Evolutionary conservation across 2,888 invertebrate genomes (phyloP).

Genomic region (Apeira syringaria): DNA sequence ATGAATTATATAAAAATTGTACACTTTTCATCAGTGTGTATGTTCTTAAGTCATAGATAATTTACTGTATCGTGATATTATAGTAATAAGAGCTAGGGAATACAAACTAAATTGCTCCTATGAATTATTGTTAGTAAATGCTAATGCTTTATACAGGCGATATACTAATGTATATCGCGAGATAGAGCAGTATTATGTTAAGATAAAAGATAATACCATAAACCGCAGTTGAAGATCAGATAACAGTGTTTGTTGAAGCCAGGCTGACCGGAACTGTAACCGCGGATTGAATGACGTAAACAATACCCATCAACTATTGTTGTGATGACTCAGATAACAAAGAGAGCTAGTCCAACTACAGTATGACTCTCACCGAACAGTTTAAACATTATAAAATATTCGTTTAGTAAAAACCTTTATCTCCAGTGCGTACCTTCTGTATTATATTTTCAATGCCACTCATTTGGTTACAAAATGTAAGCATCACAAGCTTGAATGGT

Average conservation of each 20-base stretch:
- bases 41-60: too few species aligned
- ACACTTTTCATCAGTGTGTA: too few species aligned
- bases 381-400: too few species aligned
- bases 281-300: slow-evolving; percentile 13
- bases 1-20: too few species aligned
- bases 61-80: too few species aligned
- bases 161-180: too few species aligned
- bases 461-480: not conserved
- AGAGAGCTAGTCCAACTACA: not conserved
- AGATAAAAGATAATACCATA: slow-evolving; percentile 7
- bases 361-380: not conserved
- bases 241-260: slow-evolving; percentile 18
- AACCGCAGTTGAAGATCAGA: slow-evolving; percentile 13
- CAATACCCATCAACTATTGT: slow-evolving; percentile 17
- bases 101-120: too few species aligned
- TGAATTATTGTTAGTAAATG: too few species aligned
- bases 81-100: too few species aligned
- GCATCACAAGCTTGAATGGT: too few species aligned
- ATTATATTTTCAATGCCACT: too few species aligned
- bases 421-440: not conserved
- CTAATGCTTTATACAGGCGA: too few species aligned
- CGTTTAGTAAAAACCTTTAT: not conserved
- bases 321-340: not conserved
- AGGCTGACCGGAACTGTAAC: slow-evolving; percentile 20
- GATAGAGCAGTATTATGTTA: slow-evolving; percentile 1